Percentiles rank a stretch among this genome's conserved stretches.
Conservation (phyloP, 2,797 vertebrate genomes). For the Oreonectes daqikongensis region DNA sequence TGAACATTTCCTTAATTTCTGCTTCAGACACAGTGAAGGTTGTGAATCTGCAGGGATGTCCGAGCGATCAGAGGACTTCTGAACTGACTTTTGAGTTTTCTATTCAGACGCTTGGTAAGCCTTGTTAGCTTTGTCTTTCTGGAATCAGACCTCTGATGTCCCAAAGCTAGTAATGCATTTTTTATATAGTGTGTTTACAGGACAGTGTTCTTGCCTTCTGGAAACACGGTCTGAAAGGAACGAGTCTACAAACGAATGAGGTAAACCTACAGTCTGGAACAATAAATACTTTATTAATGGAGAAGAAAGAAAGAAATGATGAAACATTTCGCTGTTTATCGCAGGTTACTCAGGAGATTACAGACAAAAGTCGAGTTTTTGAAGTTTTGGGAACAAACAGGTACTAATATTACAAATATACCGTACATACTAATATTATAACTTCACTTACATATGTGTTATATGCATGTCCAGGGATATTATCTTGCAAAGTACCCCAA, state of each 20-base stretch:
- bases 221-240: constrained; percentile 78
- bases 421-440: neutral
- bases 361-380: constrained; percentile 74
- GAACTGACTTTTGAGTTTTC: constrained; percentile 74
- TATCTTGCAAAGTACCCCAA: constrained; percentile 77
- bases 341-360: constrained; percentile 81
- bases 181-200: constrained; percentile 75
- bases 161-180: neutral
- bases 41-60: constrained; percentile 69
- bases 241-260: constrained; percentile 75
- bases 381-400: constrained; percentile 75
- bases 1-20: neutral
- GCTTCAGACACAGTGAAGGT: constrained; percentile 71
- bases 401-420: constrained; percentile 54
- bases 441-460: neutral
- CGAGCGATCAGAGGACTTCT: constrained; percentile 57
- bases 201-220: constrained; percentile 81
- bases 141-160: neutral
- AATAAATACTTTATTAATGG: neutral
- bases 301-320: neutral
- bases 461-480: constrained; percentile 68
- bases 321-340: neutral
- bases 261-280: constrained; percentile 51
- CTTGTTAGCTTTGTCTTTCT: neutral
- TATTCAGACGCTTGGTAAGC: constrained; percentile 77